Conservation (phyloP, 2,113 vertebrate species). For the Conger conger region DNA sequence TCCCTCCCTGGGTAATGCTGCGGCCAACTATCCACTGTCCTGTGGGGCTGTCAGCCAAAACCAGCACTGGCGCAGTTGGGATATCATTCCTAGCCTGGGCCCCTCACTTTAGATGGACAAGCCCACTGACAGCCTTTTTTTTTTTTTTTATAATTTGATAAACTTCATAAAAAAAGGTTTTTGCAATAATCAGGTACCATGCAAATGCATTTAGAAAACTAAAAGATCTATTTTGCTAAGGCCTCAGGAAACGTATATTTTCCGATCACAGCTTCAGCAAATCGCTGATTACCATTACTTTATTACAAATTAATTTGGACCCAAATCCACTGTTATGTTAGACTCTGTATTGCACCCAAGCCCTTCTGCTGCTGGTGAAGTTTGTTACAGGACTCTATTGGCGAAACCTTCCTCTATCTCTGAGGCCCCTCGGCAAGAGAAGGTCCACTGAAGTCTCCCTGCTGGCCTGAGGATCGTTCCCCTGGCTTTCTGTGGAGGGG, state of each 20-base stretch:
- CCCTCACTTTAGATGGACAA: not conserved
- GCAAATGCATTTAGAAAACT: not conserved
- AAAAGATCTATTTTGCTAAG: not conserved
- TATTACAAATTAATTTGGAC: not conserved
- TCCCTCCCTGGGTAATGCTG: not conserved
- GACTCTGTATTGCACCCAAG: not conserved
- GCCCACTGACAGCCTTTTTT: not conserved
- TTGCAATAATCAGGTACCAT: not conserved
- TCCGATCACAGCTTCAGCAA: not conserved
- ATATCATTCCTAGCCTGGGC: not conserved
- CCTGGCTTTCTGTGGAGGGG: conserved; percentile 30
- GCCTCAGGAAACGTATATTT: not conserved
- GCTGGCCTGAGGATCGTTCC: conserved; percentile 43
- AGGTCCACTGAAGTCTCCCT: conserved; percentile 58
- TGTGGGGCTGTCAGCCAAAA: not conserved
- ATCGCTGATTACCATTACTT: not conserved
- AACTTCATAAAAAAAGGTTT: not conserved
- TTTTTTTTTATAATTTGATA: too few relatives aligned
- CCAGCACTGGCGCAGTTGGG: not conserved
- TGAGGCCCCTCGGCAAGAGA: conserved; percentile 29
- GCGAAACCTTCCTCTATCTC: not conserved
- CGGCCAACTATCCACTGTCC: not conserved
- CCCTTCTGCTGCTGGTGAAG: not conserved
- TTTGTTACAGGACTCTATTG: not conserved
- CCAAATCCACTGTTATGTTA: not conserved